These are phyloP conservation scores for Rhinoderma darwinii DNA, from an alignment of 2,113 vertebrate genomes.

Conservation along the genomic window DNA sequence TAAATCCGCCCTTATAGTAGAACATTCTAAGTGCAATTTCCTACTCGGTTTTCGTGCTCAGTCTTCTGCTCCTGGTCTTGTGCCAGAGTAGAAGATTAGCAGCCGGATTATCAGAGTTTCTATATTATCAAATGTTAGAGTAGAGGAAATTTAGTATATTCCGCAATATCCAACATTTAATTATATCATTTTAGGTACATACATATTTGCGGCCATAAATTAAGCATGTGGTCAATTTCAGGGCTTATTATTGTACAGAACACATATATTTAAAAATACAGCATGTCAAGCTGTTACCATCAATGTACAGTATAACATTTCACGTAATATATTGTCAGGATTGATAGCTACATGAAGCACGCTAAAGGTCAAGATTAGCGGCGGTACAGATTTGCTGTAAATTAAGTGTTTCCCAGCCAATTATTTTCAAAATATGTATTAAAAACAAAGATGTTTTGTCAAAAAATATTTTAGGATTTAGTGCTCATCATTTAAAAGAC, in stretches of 20 bases:
- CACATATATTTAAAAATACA: not conserved
- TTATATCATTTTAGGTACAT: not conserved
- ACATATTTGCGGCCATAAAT: not conserved
- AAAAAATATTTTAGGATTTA: conserved; percentile 60
- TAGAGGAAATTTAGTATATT: not conserved
- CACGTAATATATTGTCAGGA: not conserved
- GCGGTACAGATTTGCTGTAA: not conserved
- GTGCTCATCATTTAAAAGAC: conserved; percentile 58
- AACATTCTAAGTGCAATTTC: too few species aligned
- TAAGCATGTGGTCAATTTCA: not conserved
- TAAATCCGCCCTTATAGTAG: too few species aligned
- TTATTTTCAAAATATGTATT: conserved; percentile 63
- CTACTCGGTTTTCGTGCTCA: too few species aligned
- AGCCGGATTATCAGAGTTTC: not conserved
- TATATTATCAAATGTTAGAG: not conserved
- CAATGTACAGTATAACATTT: not conserved
- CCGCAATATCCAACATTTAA: not conserved
- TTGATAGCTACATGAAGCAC: not conserved
- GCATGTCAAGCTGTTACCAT: not conserved
- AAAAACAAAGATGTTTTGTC: conserved; percentile 52
- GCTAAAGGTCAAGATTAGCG: not conserved
- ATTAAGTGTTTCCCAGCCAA: conserved; percentile 48
- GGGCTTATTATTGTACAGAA: not conserved
- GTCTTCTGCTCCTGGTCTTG: too few species aligned
- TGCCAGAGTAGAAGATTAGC: too few species aligned